Base-by-base conservation (phyloP, 1,140 invertebrate genomes). In the Probaryconus sp. region DNA sequence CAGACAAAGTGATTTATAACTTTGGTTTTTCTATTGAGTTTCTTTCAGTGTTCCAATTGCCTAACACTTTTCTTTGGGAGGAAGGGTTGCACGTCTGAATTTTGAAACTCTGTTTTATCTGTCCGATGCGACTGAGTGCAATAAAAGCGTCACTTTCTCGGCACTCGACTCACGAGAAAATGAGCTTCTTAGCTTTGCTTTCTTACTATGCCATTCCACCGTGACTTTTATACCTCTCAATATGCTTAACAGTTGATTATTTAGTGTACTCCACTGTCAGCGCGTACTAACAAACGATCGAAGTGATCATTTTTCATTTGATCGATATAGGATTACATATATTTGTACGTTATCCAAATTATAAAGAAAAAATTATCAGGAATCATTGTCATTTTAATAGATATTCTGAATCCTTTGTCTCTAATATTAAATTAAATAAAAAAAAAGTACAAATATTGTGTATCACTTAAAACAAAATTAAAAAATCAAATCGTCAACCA, bases 61-160 rank as follows among this genome's bases (percentile, higher is more conserved):
- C 47, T 65, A 75, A 75, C 53, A 60, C 50, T 55, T 79, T 75
- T 76, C 70, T 63, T 73, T 81, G 73, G n/a, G n/a, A n/a, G n/a
- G n/a, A n/a, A n/a, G n/a, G 64, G 50, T 69, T 81, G 79, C 78
- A 81, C 77, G 69, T 55, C 65, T 24, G 14, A 76, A 55, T 79
- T 79, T 80, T 70, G 42, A 72, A 11, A 76, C 70, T 74, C 51
- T 74, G 67, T 70, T 82, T 79, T 80, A 75, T 71, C 76, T 79
- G 65, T 75, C 31, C 14, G 35, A 47, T 79, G 65, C 65, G 30
- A 55, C 53, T 71, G 74, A 79, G 63, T 80, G 78, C 65, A 77
- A 65, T 67, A 76, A 80, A 76, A 17, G 55, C 28, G 17, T 51
- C 42, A 50, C 45, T 60, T 63, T 73, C 38, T 51, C 43, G 38